Base-by-base conservation (phyloP, 2,113 vertebrate genomes). In the Coracopsis vasa region DNA sequence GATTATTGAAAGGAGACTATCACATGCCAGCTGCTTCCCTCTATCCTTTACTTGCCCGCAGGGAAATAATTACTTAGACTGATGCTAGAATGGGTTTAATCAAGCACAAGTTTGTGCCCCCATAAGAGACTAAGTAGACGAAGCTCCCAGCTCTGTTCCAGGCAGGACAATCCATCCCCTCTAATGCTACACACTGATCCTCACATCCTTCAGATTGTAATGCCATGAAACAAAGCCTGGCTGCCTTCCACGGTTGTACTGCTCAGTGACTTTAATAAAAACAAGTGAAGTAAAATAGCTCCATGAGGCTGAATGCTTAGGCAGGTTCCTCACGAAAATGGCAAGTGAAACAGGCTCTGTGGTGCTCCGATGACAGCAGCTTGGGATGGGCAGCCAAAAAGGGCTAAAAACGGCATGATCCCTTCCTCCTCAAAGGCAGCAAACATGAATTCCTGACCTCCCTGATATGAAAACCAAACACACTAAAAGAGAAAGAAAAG, bases 371-470 rank as follows among this genome's bases (percentile, higher is more conserved):
- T 7, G 15, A 70, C 66, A 91, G 47, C 78, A 72, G 51, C 53
- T 70, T 56, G 66, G 64, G 79, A 67, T 39, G 50, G n/a, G 58
- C 66, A 83, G 71, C 71, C 92, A 95, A 67, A 86, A 83, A 78
- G 88, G 60, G 50, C 64, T 64, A 28, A 70, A 83, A 39, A 60
- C 42, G 53, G 35, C 69, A 67, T 0, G 0, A 86, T 50, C 67
- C 44, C 74, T 70, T 74, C 50, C 74, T 77, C 74, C 82, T 77
- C 3, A 2, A 50, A 88, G 66, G 79, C 82, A 93, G 79, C 53
- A 93, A 88, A 70, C 80, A 35, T 5, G 21, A 94, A 88, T 94
- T 94, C 90, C 92, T 94, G 67, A 93, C 87, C 79, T 96, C 90
- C 71, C 75, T 77, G 85, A 93, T 94, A 82, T 3, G 25, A 95